Conservation (phyloP, 2,888 invertebrate genomes). For the Yponomeuta malinellus region DNA sequence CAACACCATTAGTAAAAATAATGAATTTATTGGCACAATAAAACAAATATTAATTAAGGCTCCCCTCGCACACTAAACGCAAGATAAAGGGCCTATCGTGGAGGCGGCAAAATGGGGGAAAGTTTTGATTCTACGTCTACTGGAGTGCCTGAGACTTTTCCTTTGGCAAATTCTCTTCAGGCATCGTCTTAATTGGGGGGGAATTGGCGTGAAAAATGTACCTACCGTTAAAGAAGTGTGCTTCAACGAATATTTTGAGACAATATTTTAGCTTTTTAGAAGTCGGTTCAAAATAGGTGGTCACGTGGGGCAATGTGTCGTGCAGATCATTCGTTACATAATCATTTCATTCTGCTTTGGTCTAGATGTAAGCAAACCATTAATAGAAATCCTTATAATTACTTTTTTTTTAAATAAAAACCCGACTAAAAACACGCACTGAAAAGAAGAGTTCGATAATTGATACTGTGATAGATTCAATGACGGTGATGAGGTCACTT, state of each 20-base stretch:
- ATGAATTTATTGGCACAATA: neutral
- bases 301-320: too few relatives aligned
- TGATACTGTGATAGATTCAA: too few relatives aligned
- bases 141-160: neutral
- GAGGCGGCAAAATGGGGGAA: neutral
- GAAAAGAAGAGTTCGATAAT: too few relatives aligned
- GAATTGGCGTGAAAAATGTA: neutral
- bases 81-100: neutral
- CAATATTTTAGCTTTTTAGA: neutral
- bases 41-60: slow-evolving; percentile 9
- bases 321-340: too few relatives aligned
- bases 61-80: slow-evolving; percentile 6
- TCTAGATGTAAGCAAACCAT: too few relatives aligned
- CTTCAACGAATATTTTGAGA: too few relatives aligned
- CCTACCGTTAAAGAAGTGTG: too few relatives aligned
- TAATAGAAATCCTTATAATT: too few relatives aligned
- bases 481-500: too few relatives aligned
- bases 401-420: too few relatives aligned
- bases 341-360: too few relatives aligned
- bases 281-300: neutral
- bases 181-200: neutral
- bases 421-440: too few relatives aligned
- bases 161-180: neutral
- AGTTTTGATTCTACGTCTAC: neutral
- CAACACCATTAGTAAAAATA: slow-evolving; percentile 8